Conservation (phyloP, 2,888 invertebrate genomes). For the Bombylius discolor region DNA sequence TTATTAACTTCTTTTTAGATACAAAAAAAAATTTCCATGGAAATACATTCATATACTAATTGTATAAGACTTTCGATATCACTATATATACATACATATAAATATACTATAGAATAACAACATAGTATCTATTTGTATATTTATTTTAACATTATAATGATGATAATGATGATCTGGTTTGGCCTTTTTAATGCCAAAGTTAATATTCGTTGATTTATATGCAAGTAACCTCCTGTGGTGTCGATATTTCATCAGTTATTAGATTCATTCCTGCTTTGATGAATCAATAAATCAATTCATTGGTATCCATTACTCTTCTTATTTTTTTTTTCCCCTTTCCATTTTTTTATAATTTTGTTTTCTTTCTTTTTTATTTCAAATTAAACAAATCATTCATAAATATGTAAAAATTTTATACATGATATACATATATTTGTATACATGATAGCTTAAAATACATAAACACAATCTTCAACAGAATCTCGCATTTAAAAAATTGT, state of each 20-base stretch:
- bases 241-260: constrained; percentile 16
- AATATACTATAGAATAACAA: no score
- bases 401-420: neutral
- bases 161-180: neutral
- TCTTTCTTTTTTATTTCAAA: neutral
- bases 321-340: neutral
- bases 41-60: neutral
- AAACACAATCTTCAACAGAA: no score
- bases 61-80: no score
- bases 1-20: neutral
- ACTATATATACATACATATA: no score
- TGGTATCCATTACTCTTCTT: constrained; percentile 11
- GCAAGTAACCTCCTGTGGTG: constrained; percentile 11
- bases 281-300: constrained; percentile 14
- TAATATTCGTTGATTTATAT: constrained; percentile 5
- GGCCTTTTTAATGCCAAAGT: constrained; percentile 7
- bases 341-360: no score
- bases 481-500: no score
- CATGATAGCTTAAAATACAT: no score
- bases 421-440: no score
- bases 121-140: no score
- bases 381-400: neutral
- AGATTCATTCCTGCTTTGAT: constrained; percentile 13
- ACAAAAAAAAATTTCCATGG: neutral
- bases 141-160: no score